Evolutionary conservation across 1,140 invertebrate genomes (phyloP), one percentile per base, ranked within the genome.

Genomic region (Dysdera silvatica): DNA sequence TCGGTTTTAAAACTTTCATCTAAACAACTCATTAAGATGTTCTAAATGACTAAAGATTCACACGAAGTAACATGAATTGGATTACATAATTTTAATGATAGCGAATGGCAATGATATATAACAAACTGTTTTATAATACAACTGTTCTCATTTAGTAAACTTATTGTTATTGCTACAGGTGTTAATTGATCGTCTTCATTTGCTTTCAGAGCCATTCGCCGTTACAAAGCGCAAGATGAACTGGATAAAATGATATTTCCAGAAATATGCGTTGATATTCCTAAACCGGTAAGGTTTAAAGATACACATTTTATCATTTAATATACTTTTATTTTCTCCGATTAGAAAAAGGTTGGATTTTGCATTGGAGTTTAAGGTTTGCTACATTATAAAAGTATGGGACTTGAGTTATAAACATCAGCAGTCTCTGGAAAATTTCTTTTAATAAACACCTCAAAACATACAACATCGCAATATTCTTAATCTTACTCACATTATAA

Each of bases 211-310:
- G 57, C 57, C 7, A 59, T 28, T 51, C 45, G 40, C 5, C 33
- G 57, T 18, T n/a, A 35, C 14, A 49, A 33, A 59, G 23, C 45
- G 6, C 29, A 59, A 12, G 31, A 31, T n/a, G 14, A 37, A 3
- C 8, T 59, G 26, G 32, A 59, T 37, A 49, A 37, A n/a, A 49
- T 49, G 12, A 59, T 45, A 8, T 59, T 59, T n/a, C 57, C 57
- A n/a, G 57, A 59, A 24, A 59, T 59, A 37, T 26, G 18, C 16
- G 51, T 37, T 20, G 57, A 47, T 26, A n/a, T 59, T 3, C 57
- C 57, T 8, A 20, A 10, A 12, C 57, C 57, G 12, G 57, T 59
- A 49, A 59, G n/a, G n/a, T n/a, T n/a, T n/a, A n/a, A n/a, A n/a
- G n/a, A n/a, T n/a, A n/a, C n/a, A n/a, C n/a, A n/a, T n/a, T n/a